Percentiles rank a stretch among this genome's conserved stretches.
phyloP scores from a whole-genome alignment of 2,113 vertebrate species.

The Bungarus multicinctus region DNA sequence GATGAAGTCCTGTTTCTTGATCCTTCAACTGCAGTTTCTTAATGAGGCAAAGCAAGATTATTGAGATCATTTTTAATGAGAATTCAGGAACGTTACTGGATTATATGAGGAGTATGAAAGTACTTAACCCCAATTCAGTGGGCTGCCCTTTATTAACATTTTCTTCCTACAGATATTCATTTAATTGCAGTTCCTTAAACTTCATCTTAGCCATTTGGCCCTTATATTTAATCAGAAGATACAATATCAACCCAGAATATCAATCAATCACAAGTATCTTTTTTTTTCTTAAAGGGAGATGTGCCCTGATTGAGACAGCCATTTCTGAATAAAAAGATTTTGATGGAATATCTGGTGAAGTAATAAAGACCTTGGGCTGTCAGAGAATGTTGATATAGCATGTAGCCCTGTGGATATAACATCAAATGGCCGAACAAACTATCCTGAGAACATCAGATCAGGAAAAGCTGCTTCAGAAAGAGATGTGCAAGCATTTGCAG shows the following conservation, averaged over 20 bases:
- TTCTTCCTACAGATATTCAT: slow-evolving; percentile 21
- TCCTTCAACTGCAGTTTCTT: slow-evolving; percentile 24
- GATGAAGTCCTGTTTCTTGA: slow-evolving; percentile 11
- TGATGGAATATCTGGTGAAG: neutral
- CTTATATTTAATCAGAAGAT: slow-evolving; percentile 4
- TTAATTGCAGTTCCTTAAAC: slow-evolving; percentile 25
- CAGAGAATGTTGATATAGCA: neutral
- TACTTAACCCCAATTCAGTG: slow-evolving; percentile 28
- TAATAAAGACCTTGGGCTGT: neutral
- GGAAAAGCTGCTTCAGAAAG: neutral
- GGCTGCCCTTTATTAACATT: slow-evolving; percentile 33
- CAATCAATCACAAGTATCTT: slow-evolving; percentile 8
- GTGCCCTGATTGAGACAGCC: neutral
- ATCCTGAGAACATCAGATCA: neutral
- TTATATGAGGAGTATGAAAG: slow-evolving; percentile 24
- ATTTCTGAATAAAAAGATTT: slow-evolving; percentile 1
- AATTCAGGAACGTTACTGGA: slow-evolving; percentile 25
- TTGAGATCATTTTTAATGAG: slow-evolving; percentile 33
- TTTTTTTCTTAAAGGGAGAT: neutral
- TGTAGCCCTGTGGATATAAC: neutral
- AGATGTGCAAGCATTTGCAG: neutral
- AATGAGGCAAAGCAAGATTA: slow-evolving; percentile 31
- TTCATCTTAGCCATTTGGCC: slow-evolving; percentile 21
- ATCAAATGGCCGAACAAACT: neutral
- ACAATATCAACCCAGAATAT: slow-evolving; percentile 13